Evolutionary conservation across 2,888 invertebrate species (phyloP).

Genomic region (Scaptodrosophila latifasciaeformis): DNA sequence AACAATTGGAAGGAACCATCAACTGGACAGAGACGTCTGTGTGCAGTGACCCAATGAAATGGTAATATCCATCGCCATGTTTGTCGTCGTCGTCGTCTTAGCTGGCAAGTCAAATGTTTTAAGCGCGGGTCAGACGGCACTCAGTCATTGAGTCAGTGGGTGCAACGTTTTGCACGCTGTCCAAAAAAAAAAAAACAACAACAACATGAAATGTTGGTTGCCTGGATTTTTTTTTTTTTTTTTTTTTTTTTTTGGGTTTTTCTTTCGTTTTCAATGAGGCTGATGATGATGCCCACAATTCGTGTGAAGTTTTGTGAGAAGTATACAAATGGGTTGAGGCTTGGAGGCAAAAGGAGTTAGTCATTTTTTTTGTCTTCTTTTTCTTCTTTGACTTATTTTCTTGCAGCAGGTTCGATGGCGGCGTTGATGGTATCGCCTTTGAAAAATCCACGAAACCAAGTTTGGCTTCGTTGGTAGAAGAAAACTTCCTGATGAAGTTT

Average conservation of each 20-base stretch:
- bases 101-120: slow-evolving; percentile 6
- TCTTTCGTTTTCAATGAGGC: slow-evolving; percentile 2
- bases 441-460: slow-evolving; percentile 64
- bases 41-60: slow-evolving; percentile 71
- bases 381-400: slow-evolving; percentile 12
- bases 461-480: slow-evolving; percentile 29
- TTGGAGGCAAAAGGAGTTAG: slow-evolving; percentile 54
- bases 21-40: slow-evolving; percentile 11
- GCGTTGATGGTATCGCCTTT: slow-evolving; percentile 69
- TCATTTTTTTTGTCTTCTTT: slow-evolving; percentile 44
- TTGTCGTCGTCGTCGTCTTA: too few relatives aligned
- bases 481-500: slow-evolving; percentile 49
- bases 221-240: not conserved
- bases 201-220: slow-evolving; percentile 5
- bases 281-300: slow-evolving; percentile 17
- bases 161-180: slow-evolving; percentile 39
- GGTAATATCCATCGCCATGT: too few relatives aligned
- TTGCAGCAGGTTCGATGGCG: slow-evolving; percentile 39
- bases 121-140: slow-evolving; percentile 44
- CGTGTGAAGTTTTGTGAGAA: slow-evolving; percentile 68
- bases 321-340: slow-evolving; percentile 59
- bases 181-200: slow-evolving; percentile 30
- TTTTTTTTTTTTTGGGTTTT: slow-evolving; percentile 6
- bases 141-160: slow-evolving; percentile 70
- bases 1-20: slow-evolving; percentile 1